Base-by-base conservation (phyloP, 2,888 invertebrate genomes). In the Mactromeris polynyma region DNA sequence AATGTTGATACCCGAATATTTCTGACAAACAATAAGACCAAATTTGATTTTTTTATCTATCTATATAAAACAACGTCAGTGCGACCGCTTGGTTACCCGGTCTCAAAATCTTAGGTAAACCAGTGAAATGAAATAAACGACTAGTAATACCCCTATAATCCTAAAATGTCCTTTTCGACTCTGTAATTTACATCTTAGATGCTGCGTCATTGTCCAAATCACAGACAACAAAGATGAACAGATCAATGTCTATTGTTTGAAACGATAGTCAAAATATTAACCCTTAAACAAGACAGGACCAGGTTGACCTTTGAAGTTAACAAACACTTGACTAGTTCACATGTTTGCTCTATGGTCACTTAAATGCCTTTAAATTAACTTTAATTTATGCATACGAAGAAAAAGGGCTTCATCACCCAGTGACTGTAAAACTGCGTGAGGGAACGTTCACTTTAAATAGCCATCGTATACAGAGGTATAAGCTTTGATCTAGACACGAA, bases 401-500 rank as follows among this genome's bases (percentile, higher is more conserved):
- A n/a, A 82, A 82, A 58, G 17, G 46, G 40, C 82, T 38, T 21
- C 64, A 58, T 81, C 64, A 82, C 36, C 38, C 64, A n/a, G 11
- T 64, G 82, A 64, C 69, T 38, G 4, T 40, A 19, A 83, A 83
- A 46, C 73, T 11, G 36, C 77, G 78, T n/a, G 54, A 77, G 26
- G 42, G 78, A 38, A 84, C 31, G 38, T 73, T 78, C 77, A 54
- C 77, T 51, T 84, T 78, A 51, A 84, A 84, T 84, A 31, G 51
- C 54, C 77, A 54, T 54, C 51, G 54, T 42, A 36, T n/a, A 69
- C 46, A 78, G 40, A 2, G 7, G 51, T 38, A n/a, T 78, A 31
- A 36, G 21, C 84, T 84, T 84, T 84, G 84, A 84, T 84, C 84
- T 84, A 7, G 36, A 21, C 31, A 54, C 38, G 19, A 84, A 77